Evolutionary conservation across 2,113 vertebrate genomes (phyloP).

Genomic region (Acinonyx jubatus): DNA sequence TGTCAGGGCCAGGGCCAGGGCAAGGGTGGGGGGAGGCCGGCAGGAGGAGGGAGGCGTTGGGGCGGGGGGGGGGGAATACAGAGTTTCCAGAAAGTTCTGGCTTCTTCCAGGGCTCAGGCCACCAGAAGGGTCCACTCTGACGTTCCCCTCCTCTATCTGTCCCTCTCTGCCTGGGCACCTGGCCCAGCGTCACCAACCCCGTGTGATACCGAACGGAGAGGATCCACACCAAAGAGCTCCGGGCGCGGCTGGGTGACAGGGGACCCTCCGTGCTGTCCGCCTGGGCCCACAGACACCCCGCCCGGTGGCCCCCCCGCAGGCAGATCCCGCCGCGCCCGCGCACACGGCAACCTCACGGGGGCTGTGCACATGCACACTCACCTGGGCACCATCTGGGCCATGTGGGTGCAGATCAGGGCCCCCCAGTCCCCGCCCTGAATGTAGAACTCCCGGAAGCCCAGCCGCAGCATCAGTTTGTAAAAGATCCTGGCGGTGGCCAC

Average conservation of each 20-base stretch:
- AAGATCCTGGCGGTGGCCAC: conserved; percentile 84
- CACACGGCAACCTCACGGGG: not conserved
- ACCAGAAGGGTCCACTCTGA: not conserved
- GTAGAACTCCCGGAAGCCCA: conserved; percentile 86
- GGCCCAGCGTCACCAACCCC: not conserved
- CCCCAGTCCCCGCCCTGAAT: conserved; percentile 88
- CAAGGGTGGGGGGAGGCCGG: not conserved
- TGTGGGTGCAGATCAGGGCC: conserved; percentile 84
- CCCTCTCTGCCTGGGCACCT: not conserved
- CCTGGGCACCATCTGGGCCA: conserved; percentile 87
- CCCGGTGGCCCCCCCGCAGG: not conserved
- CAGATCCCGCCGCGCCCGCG: rapidly evolving
- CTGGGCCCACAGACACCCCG: not conserved
- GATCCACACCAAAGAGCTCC: rapidly evolving
- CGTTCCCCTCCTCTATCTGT: not conserved
- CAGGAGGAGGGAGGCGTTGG: too few species aligned
- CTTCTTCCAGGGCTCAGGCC: not conserved
- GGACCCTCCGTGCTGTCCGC: not conserved
- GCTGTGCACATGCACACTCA: conserved; percentile 52
- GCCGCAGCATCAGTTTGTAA: conserved; percentile 86
- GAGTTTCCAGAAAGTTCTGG: not conserved
- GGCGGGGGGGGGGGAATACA: not conserved
- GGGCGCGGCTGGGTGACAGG: rapidly evolving
- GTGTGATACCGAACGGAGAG: not conserved
- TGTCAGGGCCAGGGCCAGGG: not conserved